These are phyloP conservation scores for Acrobeloides nanus DNA, from an alignment of 2,888 invertebrate genomes.

Conservation along the genomic window DNA sequence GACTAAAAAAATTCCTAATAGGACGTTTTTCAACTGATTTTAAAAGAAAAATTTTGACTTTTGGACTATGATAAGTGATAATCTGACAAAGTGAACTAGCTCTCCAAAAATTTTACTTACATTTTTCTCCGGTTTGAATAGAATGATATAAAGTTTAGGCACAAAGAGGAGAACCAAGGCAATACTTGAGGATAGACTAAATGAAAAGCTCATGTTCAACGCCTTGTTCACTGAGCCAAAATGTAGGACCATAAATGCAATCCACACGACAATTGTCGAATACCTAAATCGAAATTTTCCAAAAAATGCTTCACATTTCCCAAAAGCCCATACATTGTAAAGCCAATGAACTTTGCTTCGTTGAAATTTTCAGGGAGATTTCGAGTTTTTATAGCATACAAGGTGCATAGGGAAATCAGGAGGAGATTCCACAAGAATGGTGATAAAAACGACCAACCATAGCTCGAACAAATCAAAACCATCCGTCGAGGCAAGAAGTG, in stretches of 20 bases:
- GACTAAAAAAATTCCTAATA: no score
- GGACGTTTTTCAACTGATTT: no score
- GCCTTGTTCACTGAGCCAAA: slow-evolving; percentile 68
- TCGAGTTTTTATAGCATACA: slow-evolving; percentile 86
- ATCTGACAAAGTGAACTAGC: no score
- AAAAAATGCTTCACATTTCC: slow-evolving; percentile 61
- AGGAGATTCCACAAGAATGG: slow-evolving; percentile 71
- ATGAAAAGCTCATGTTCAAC: slow-evolving; percentile 65
- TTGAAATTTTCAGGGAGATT: slow-evolving; percentile 98
- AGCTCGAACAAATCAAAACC: slow-evolving; percentile 60
- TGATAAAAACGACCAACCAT: slow-evolving; percentile 66
- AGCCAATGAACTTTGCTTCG: slow-evolving; percentile 67
- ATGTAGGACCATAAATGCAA: slow-evolving; percentile 92
- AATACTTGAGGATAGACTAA: slow-evolving; percentile 68
- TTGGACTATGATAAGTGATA: no score
- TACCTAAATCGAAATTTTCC: slow-evolving; percentile 56
- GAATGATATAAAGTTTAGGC: slow-evolving; percentile 71
- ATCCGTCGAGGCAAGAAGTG: slow-evolving; percentile 29
- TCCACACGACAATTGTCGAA: slow-evolving; percentile 64
- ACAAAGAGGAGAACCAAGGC: slow-evolving; percentile 69
- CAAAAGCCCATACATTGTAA: slow-evolving; percentile 79
- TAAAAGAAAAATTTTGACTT: no score
- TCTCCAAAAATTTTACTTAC: no score
- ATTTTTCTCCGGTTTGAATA: slow-evolving; percentile 70
- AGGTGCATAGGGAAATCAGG: slow-evolving; percentile 73